These are phyloP conservation scores for Ibycter americanus DNA, from an alignment of 2,797 vertebrate species.

Conservation along the genomic window DNA sequence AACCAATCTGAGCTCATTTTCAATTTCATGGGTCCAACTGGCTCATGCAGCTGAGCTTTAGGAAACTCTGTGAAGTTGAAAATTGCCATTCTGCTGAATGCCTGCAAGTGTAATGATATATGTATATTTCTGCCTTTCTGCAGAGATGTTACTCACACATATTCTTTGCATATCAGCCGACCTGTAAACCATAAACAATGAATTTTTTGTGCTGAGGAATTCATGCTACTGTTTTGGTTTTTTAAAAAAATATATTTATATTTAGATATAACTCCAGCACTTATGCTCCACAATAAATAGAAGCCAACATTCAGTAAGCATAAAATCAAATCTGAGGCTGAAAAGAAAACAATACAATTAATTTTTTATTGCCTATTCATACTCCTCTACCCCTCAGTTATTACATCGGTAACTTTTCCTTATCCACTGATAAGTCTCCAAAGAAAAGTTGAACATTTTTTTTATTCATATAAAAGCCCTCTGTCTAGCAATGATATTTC, in stretches of 20 bases:
- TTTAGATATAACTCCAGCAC: not conserved
- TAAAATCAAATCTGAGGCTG: not conserved
- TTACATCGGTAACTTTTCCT: not conserved
- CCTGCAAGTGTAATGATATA: not conserved
- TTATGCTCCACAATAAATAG: not conserved
- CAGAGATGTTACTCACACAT: not conserved
- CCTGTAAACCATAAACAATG: not conserved
- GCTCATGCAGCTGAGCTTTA: constrained; percentile 4
- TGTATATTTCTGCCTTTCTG: not conserved
- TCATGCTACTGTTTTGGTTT: not conserved
- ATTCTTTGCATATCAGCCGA: not conserved
- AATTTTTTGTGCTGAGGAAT: not conserved
- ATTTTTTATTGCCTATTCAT: not conserved
- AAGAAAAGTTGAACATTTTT: not conserved
- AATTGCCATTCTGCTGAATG: constrained; percentile 41
- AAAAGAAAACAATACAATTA: constrained; percentile 16
- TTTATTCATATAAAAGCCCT: not conserved
- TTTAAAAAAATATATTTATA: not conserved
- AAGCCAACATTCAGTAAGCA: not conserved
- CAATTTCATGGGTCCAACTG: constrained; percentile 30
- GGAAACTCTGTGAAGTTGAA: constrained; percentile 47
- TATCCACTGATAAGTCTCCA: not conserved
- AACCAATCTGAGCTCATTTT: constrained; percentile 45
- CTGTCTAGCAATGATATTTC: not conserved
- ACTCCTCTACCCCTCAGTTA: not conserved